phyloP scores from a whole-genome alignment of 2,797 vertebrate species.

The Luscinia luscinia region DNA sequence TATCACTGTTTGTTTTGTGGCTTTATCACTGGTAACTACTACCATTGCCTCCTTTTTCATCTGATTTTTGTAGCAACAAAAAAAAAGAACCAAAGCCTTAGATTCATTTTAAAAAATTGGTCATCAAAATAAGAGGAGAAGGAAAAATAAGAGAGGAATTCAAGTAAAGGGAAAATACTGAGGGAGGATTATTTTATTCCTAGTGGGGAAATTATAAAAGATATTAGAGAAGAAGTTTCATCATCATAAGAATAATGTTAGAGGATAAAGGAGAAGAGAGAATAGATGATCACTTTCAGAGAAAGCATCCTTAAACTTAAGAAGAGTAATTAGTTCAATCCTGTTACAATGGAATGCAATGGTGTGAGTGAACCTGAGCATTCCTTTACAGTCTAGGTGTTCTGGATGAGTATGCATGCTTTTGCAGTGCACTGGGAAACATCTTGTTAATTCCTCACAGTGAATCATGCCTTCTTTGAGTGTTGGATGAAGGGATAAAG shows the following conservation, averaged over 20 bases:
- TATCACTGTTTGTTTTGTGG: conserved; percentile 78
- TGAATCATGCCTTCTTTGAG: conserved; percentile 26
- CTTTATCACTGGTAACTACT: conserved; percentile 77
- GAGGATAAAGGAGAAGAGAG: neutral
- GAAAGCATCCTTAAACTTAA: conserved; percentile 15
- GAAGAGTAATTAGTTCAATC: conserved; percentile 18
- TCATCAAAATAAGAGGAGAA: neutral
- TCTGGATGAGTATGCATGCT: conserved; percentile 23
- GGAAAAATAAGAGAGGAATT: neutral
- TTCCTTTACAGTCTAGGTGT: neutral
- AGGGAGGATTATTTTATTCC: neutral
- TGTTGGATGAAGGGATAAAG: neutral
- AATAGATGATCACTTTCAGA: conserved; percentile 2
- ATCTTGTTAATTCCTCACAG: conserved; percentile 54
- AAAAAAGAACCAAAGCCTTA: conserved; percentile 15
- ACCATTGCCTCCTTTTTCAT: conserved; percentile 79
- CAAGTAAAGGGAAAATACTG: neutral
- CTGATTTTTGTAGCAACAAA: conserved; percentile 71
- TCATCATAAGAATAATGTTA: conserved; percentile 23
- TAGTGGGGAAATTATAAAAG: neutral
- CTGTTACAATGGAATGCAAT: neutral
- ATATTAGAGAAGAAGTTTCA: neutral
- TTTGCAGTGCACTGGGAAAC: neutral
- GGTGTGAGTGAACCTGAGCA: neutral
- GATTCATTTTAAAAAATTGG: neutral